Conservation (phyloP, 2,797 vertebrate species). For the Menidia menidia region DNA sequence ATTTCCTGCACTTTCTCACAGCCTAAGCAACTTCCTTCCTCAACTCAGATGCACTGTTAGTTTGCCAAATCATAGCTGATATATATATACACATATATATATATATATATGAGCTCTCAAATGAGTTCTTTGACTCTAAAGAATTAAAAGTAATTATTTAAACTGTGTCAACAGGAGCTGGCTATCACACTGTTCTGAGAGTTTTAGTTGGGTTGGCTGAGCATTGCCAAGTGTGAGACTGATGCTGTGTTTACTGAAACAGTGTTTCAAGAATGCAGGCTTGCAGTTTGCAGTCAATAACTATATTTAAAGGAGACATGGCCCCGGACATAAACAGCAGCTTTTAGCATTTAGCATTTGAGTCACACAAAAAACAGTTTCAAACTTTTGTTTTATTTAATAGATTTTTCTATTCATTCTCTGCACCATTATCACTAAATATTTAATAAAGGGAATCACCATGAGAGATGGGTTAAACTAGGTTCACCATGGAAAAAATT, state of each 20-base stretch:
- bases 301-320: conserved; percentile 13
- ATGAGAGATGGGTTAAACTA: not conserved
- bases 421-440: conserved; percentile 13
- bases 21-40: conserved; percentile 39
- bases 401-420: conserved; percentile 19
- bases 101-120: not conserved
- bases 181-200: conserved; percentile 41
- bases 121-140: conserved; percentile 26
- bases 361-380: conserved; percentile 2
- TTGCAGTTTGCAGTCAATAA: conserved; percentile 16
- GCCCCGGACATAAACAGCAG: not conserved
- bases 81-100: conserved; percentile 26
- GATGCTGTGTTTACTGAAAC: conserved; percentile 53
- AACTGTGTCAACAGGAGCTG: conserved; percentile 35
- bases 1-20: conserved; percentile 29
- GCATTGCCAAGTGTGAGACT: conserved; percentile 43
- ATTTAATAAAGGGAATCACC: conserved; percentile 6
- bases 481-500: not conserved
- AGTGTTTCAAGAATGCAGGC: conserved; percentile 36
- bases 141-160: conserved; percentile 55
- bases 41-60: conserved; percentile 39
- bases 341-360: conserved; percentile 3
- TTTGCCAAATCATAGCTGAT: conserved; percentile 51
- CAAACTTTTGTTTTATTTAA: conserved; percentile 1
- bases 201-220: conserved; percentile 35